These are phyloP conservation scores for Temnothorax ravouxi DNA, from an alignment of 2,888 invertebrate genomes.

Conservation along the genomic window DNA sequence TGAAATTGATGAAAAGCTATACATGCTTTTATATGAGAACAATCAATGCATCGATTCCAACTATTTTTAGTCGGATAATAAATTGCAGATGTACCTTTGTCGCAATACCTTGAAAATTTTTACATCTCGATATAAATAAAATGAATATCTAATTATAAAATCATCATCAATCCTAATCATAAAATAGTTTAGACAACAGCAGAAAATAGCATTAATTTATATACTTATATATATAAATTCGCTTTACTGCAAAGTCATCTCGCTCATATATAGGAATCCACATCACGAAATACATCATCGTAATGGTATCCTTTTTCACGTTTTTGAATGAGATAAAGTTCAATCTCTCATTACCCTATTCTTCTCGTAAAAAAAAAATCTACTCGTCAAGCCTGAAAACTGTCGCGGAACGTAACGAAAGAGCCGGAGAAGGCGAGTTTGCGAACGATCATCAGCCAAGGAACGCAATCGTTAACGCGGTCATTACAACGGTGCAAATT, in stretches of 20 bases:
- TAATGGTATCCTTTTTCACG: not conserved
- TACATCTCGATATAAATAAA: not conserved
- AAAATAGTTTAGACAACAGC: not conserved
- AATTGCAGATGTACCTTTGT: not conserved
- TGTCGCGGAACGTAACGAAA: constrained; percentile 8
- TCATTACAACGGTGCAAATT: constrained; percentile 51
- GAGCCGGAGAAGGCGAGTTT: not conserved
- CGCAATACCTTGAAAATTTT: not conserved
- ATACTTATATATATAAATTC: not conserved
- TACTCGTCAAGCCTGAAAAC: not conserved
- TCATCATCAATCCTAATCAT: not conserved
- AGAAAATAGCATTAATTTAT: too few species aligned
- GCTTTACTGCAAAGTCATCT: not conserved
- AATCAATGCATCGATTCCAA: not conserved
- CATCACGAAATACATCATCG: not conserved
- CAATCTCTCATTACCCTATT: not conserved
- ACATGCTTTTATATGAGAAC: not conserved
- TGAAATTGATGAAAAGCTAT: constrained; percentile 9
- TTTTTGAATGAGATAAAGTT: not conserved
- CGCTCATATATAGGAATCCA: not conserved
- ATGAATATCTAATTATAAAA: not conserved
- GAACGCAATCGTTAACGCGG: constrained; percentile 47
- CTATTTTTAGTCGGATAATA: not conserved
- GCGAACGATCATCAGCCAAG: constrained; percentile 19
- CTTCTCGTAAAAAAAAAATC: not conserved